Percentiles rank a stretch among this genome's conserved stretches.
Evolutionary conservation across 2,113 vertebrate genomes (phyloP).

Genomic region (Gambusia holbrooki): DNA sequence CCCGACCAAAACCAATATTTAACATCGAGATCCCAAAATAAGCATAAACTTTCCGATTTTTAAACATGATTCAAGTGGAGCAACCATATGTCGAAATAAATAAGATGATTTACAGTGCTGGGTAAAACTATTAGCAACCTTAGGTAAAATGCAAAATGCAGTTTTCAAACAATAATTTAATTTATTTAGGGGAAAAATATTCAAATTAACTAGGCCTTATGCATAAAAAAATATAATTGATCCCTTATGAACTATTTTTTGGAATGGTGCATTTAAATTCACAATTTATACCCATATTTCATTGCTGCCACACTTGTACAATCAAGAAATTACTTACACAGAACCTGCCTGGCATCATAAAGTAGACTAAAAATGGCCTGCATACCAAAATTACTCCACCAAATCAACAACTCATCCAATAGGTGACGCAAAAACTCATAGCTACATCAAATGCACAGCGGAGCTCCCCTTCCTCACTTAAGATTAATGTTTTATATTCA

Average conservation of each 20-base stretch:
- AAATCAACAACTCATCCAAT: neutral
- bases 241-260: neutral
- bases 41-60: conserved; percentile 8
- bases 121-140: neutral
- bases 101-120: too few species aligned
- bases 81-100: neutral
- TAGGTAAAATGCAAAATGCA: neutral
- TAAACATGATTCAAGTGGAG: neutral
- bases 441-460: neutral
- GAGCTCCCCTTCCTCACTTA: neutral
- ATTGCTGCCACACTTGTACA: neutral
- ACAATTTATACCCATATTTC: neutral
- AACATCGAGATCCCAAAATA: conserved; percentile 11
- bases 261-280: neutral
- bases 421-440: too few species aligned
- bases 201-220: neutral
- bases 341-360: neutral
- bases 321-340: neutral
- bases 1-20: conserved; percentile 39
- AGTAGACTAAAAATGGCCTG: neutral
- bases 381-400: neutral
- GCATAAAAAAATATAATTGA: neutral
- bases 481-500: neutral
- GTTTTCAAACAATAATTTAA: neutral
- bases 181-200: neutral